These are phyloP conservation scores for Platerodrilus igneus DNA, from an alignment of 2,888 invertebrate species.

Conservation along the genomic window DNA sequence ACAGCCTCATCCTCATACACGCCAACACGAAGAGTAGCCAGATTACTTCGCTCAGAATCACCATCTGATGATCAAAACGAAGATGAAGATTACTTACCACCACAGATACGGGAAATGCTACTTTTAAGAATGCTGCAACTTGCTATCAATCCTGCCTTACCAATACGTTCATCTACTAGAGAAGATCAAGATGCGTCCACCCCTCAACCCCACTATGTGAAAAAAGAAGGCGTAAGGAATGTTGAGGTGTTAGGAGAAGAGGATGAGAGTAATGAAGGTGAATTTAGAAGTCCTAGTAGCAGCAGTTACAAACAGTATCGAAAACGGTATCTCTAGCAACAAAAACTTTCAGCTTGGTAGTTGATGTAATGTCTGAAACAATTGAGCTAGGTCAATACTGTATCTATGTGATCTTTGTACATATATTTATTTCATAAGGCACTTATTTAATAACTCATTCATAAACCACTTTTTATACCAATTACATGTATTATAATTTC, in stretches of 20 bases:
- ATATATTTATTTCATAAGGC: no score
- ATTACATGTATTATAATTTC: no score
- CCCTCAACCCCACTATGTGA: slow-evolving; percentile 50
- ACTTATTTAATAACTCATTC: no score
- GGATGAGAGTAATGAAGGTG: slow-evolving; percentile 38
- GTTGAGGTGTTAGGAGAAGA: slow-evolving; percentile 70
- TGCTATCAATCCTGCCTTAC: slow-evolving; percentile 62
- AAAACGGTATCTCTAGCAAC: no score
- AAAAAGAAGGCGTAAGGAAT: slow-evolving; percentile 61
- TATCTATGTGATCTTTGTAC: no score
- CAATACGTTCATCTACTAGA: slow-evolving; percentile 36
- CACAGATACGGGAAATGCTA: slow-evolving; percentile 66
- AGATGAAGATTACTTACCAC: slow-evolving; percentile 59
- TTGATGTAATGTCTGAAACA: slow-evolving; percentile 43
- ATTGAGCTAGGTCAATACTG: no score
- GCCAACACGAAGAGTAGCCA: slow-evolving; percentile 40
- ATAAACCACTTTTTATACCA: no score
- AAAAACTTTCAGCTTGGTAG: no score
- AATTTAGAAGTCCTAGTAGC: no score
- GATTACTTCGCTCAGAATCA: slow-evolving; percentile 30
- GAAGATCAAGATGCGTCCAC: slow-evolving; percentile 40
- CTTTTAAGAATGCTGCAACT: slow-evolving; percentile 67
- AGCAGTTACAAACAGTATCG: no score
- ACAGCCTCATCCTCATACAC: slow-evolving; percentile 32
- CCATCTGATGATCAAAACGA: slow-evolving; percentile 43